Evolutionary conservation across 2,888 invertebrate species (phyloP).

Genomic region (Chymomyza amoena): DNA sequence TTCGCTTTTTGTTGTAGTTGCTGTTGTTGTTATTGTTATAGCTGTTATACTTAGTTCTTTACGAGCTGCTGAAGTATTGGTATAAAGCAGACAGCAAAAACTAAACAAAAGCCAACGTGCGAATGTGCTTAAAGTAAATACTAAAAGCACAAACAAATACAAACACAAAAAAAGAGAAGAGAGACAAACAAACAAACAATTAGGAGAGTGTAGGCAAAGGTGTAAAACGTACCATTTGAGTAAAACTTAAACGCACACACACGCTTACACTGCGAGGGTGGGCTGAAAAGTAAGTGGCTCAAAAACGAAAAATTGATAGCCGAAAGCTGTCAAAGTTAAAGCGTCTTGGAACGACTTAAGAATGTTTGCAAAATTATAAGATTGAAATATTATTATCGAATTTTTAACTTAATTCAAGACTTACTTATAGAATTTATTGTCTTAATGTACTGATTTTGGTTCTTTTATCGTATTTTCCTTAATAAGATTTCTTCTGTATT

Average conservation of each 20-base stretch:
- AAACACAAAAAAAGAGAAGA: neutral
- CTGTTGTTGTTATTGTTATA: conserved; percentile 47
- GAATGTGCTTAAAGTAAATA: conserved; percentile 42
- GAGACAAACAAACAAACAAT: neutral
- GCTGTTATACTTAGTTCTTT: conserved; percentile 44
- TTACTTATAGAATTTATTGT: too few species aligned
- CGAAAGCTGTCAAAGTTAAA: too few species aligned
- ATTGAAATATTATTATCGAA: too few species aligned
- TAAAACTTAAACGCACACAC: conserved; percentile 36
- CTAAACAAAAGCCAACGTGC: conserved; percentile 57
- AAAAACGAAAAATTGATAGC: too few species aligned
- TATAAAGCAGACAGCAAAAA: conserved; percentile 36
- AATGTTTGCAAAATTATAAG: too few species aligned
- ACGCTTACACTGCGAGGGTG: conserved; percentile 23
- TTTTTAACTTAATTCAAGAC: too few species aligned
- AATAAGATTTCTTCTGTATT: too few species aligned
- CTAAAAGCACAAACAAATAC: conserved; percentile 13
- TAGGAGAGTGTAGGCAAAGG: neutral
- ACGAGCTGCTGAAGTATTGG: conserved; percentile 11
- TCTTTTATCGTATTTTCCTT: too few species aligned
- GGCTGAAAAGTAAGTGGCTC: too few species aligned
- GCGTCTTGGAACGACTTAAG: too few species aligned
- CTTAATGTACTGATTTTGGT: too few species aligned
- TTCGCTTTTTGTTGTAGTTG: conserved; percentile 28
- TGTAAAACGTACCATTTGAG: conserved; percentile 1